These are phyloP conservation scores for Cynopterus brachyotis DNA, from an alignment of 2,113 vertebrate species.

Conservation along the genomic window DNA sequence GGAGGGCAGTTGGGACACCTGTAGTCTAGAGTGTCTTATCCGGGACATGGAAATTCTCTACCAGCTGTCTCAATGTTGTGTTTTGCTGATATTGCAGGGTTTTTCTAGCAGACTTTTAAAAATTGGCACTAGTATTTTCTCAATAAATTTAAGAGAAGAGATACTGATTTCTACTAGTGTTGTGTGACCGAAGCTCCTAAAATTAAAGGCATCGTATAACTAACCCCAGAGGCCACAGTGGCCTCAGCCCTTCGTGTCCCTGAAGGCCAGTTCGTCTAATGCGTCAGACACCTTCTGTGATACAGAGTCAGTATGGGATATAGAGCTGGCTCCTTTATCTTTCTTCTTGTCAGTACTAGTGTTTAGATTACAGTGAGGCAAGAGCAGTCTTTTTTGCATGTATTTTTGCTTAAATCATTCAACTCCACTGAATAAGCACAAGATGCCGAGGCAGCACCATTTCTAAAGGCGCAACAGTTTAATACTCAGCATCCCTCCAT, in stretches of 20 bases:
- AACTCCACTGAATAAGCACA: not conserved
- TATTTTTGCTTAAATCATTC: not conserved
- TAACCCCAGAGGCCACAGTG: not conserved
- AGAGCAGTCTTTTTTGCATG: not conserved
- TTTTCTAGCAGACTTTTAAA: not conserved
- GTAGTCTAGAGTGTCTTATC: not conserved
- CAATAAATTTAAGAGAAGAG: not conserved
- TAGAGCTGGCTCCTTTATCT: not conserved
- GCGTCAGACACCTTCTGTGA: rapidly evolving
- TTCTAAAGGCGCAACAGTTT: not conserved
- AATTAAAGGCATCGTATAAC: rapidly evolving
- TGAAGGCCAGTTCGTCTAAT: not conserved
- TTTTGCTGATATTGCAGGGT: not conserved
- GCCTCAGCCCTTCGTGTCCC: not conserved
- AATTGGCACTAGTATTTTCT: not conserved
- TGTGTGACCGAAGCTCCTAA: not conserved
- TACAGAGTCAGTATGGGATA: too few species aligned
- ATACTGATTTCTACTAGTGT: not conserved
- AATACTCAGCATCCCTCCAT: not conserved
- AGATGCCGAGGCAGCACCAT: not conserved
- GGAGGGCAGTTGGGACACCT: not conserved
- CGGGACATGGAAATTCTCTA: rapidly evolving
- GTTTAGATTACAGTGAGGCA: not conserved
- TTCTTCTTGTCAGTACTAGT: not conserved
- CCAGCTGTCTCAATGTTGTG: not conserved